These are phyloP conservation scores for Seriola dumerili DNA, from an alignment of 2,113 vertebrate species.

Conservation along the genomic window DNA sequence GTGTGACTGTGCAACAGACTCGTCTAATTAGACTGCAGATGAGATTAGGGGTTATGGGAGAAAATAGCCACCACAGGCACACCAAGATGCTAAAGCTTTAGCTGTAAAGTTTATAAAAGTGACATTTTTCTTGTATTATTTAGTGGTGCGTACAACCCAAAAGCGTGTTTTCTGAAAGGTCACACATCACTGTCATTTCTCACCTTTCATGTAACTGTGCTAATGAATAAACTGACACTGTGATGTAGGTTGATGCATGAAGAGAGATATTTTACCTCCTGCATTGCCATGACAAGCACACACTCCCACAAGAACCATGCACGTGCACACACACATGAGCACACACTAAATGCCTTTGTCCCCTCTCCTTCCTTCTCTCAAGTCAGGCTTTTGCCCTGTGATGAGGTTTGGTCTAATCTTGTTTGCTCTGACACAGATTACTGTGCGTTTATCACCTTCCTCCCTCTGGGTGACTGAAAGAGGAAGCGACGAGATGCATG, in stretches of 20 bases:
- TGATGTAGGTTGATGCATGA: background rate
- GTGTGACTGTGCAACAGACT: constrained; percentile 29
- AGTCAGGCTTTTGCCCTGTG: constrained; percentile 36
- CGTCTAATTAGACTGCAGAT: constrained; percentile 60
- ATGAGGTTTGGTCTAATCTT: constrained; percentile 68
- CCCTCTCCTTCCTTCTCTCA: background rate
- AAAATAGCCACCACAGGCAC: constrained; percentile 33
- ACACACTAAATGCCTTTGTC: constrained; percentile 12
- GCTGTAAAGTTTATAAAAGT: background rate
- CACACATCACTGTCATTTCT: background rate
- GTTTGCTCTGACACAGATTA: constrained; percentile 64
- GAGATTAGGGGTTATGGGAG: constrained; percentile 49
- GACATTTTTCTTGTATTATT: background rate
- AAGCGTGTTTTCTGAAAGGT: background rate
- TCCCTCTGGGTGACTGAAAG: constrained; percentile 29
- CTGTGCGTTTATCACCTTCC: constrained; percentile 44
- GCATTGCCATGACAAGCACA: background rate
- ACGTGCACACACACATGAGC: constrained; percentile 4
- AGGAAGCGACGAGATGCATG: constrained; percentile 53
- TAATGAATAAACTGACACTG: constrained; percentile 1
- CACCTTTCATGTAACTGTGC: background rate
- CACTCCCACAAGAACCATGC: background rate
- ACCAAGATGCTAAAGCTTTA: background rate
- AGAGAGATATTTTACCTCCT: background rate
- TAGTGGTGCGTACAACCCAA: background rate